phyloP scores from a whole-genome alignment of 1,140 invertebrate species.

The Theocolax elegans region DNA sequence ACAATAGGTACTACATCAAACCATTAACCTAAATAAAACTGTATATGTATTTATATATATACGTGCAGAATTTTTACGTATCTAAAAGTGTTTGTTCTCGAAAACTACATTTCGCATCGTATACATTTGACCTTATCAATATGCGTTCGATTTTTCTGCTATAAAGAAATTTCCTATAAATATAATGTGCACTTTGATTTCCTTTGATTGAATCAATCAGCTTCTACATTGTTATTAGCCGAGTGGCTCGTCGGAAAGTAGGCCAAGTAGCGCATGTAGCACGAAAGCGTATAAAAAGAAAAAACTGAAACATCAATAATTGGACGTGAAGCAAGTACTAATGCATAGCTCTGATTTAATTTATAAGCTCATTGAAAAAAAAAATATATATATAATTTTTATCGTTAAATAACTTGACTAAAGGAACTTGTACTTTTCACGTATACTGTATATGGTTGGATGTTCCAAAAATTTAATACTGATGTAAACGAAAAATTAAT shows the following conservation, averaged over 20 bases:
- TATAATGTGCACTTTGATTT: conserved; percentile 10
- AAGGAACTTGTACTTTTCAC: no score
- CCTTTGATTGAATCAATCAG: conserved; percentile 28
- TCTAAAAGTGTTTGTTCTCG: no score
- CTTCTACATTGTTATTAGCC: conserved; percentile 12
- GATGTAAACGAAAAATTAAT: no score
- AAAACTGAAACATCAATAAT: conserved; percentile 27
- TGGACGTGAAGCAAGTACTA: conserved; percentile 22
- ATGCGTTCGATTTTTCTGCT: not conserved
- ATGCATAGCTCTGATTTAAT: conserved; percentile 17
- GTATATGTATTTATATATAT: no score
- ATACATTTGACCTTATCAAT: conserved; percentile 14
- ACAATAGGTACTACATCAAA: no score
- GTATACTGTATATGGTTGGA: no score
- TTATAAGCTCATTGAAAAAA: conserved; percentile 20
- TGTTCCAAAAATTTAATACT: no score
- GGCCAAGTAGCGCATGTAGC: conserved; percentile 25
- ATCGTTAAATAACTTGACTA: no score
- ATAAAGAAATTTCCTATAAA: conserved; percentile 19
- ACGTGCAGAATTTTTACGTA: no score
- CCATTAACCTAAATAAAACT: no score
- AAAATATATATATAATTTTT: no score
- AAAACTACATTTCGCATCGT: not conserved
- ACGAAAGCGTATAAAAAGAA: conserved; percentile 16
- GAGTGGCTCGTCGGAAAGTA: conserved; percentile 1